Evolutionary conservation across 2,113 vertebrate species (phyloP).

Genomic region (Eonycteris spelaea): DNA sequence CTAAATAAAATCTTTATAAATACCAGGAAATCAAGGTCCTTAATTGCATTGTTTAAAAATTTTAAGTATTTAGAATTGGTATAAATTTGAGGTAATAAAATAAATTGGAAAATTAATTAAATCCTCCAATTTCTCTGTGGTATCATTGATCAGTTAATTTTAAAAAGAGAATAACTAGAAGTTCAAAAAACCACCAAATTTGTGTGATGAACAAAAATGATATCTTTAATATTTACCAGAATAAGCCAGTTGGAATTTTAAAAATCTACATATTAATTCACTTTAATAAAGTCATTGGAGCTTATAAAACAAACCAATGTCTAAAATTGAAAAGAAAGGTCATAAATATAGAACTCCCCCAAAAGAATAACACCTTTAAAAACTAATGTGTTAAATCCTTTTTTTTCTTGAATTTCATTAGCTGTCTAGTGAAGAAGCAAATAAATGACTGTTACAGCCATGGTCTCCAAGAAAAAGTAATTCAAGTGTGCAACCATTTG

Average conservation of each 20-base stretch:
- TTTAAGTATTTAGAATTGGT: background rate
- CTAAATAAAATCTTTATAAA: background rate
- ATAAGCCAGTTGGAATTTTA: background rate
- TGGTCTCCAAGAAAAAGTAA: background rate
- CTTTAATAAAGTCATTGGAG: background rate
- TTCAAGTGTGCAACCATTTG: background rate
- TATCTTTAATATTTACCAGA: background rate
- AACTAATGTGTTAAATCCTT: background rate
- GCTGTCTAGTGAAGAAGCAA: background rate
- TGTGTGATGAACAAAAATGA: background rate
- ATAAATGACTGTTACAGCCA: background rate
- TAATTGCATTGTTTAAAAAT: background rate
- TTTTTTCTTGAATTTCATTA: background rate
- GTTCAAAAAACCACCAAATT: background rate
- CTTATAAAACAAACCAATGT: background rate
- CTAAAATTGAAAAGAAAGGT: background rate
- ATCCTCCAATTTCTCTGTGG: background rate
- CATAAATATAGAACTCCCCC: background rate
- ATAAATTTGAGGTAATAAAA: background rate
- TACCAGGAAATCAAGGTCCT: background rate
- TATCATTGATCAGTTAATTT: background rate
- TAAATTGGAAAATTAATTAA: background rate
- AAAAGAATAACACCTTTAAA: background rate
- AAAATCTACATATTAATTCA: background rate
- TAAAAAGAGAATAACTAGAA: background rate